Conservation (phyloP, 2,797 vertebrate species). For the Saxicola maurus region DNA sequence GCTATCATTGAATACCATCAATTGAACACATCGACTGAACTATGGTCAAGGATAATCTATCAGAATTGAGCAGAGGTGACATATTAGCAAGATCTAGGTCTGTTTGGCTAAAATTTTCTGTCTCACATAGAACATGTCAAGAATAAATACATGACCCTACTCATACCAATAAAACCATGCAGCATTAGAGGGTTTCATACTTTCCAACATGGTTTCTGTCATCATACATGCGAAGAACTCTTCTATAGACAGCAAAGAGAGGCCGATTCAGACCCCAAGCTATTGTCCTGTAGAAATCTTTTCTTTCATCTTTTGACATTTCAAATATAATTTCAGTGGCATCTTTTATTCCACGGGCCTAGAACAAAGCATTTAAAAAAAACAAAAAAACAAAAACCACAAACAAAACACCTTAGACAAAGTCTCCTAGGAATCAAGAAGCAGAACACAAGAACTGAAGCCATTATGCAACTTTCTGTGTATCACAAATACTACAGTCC, state of each 20-base stretch:
- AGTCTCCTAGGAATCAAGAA: not conserved
- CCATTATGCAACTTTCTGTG: not conserved
- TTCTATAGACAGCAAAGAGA: slow-evolving; percentile 95
- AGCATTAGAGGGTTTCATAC: slow-evolving; percentile 80
- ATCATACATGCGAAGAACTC: slow-evolving; percentile 97
- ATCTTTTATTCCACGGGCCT: slow-evolving; percentile 94
- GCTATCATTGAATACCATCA: not conserved
- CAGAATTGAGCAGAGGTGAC: not conserved
- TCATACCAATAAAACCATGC: slow-evolving; percentile 54
- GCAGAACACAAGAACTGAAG: not conserved
- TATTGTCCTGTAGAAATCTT: slow-evolving; percentile 98
- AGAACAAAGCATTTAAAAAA: slow-evolving; percentile 16
- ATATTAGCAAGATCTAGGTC: not conserved
- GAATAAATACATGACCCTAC: slow-evolving; percentile 11
- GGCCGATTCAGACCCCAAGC: slow-evolving; percentile 94
- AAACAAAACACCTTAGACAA: slow-evolving; percentile 15
- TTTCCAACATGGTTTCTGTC: slow-evolving; percentile 98
- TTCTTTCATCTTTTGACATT: slow-evolving; percentile 98
- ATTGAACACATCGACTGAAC: not conserved
- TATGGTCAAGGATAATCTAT: not conserved
- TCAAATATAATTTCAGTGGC: slow-evolving; percentile 98
- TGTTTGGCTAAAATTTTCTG: not conserved
- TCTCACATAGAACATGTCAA: not conserved
- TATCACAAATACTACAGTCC: not conserved
- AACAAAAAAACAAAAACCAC: not conserved